Evolutionary conservation across 2,797 vertebrate species (phyloP).

Genomic region (Gallirallus australis): DNA sequence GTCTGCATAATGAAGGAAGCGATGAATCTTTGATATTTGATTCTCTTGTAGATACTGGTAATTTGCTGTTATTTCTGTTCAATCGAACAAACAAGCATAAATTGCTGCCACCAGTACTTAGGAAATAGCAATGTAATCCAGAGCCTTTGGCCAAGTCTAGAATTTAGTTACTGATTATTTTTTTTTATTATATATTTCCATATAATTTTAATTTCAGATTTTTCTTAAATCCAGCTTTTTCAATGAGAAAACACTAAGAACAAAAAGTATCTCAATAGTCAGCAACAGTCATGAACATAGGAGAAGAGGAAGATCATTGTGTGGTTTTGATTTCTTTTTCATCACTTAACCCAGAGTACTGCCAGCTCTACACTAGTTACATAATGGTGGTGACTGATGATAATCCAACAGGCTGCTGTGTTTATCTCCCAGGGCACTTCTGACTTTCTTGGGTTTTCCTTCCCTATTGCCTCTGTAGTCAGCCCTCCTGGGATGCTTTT

Average conservation of each 20-base stretch:
- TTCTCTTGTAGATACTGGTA: neutral
- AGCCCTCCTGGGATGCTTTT: neutral
- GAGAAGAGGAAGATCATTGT: neutral
- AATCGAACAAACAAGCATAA: neutral
- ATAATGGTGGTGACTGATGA: neutral
- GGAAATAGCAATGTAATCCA: neutral
- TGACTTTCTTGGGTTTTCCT: neutral
- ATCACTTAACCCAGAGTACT: neutral
- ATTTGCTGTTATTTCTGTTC: conserved; percentile 5
- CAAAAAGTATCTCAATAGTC: neutral
- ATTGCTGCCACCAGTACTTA: neutral
- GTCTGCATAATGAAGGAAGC: neutral
- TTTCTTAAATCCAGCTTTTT: neutral
- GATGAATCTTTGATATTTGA: neutral
- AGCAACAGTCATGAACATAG: neutral
- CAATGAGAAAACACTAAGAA: neutral
- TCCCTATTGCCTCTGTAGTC: neutral
- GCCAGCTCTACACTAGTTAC: neutral
- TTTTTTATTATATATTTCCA: neutral
- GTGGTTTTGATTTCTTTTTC: neutral
- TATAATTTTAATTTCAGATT: neutral
- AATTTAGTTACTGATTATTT: neutral
- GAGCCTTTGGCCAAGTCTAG: neutral
- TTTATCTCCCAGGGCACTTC: neutral
- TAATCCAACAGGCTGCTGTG: neutral